phyloP scores from a whole-genome alignment of 2,888 invertebrate genomes.

The Aradus depressus region DNA sequence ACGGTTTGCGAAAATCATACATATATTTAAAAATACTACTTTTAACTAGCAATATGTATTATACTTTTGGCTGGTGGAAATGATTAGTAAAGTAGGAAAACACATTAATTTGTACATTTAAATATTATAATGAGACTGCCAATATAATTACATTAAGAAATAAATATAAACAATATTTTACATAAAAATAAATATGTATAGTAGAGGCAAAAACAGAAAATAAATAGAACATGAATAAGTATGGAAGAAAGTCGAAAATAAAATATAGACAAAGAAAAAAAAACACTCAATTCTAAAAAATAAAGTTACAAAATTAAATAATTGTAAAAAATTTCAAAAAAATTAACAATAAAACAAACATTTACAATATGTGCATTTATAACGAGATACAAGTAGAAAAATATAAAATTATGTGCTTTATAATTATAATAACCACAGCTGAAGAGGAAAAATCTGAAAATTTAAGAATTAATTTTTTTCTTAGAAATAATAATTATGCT shows the following conservation, averaged over 20 bases:
- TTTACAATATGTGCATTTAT: conserved; percentile 13
- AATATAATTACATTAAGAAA: too few species aligned
- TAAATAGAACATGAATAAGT: conserved; percentile 16
- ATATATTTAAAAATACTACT: too few species aligned
- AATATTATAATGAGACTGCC: conserved; percentile 30
- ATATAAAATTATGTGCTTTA: conserved; percentile 23
- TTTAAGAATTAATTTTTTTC: too few species aligned
- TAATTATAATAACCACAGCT: conserved; percentile 9
- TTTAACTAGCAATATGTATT: too few species aligned
- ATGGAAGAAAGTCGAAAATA: conserved; percentile 19
- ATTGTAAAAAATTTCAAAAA: conserved; percentile 8
- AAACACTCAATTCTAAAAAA: conserved; percentile 9
- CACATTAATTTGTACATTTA: conserved; percentile 26
- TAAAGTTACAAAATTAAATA: conserved; percentile 11
- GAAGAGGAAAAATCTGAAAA: conserved; percentile 3
- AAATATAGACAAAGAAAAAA: conserved; percentile 16
- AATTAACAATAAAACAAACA: conserved; percentile 13
- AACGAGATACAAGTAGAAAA: conserved; percentile 24
- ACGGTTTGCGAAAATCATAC: too few species aligned
- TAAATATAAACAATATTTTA: too few species aligned
- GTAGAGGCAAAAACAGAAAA: conserved; percentile 10
- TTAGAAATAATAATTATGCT: too few species aligned
- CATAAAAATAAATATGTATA: conserved; percentile 13
- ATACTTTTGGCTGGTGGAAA: conserved; percentile 13
- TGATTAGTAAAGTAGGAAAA: conserved; percentile 8